Evolutionary conservation across 2,797 vertebrate genomes (phyloP), one percentile per base, ranked within the genome.

Genomic region (Takifugu ocellatus): DNA sequence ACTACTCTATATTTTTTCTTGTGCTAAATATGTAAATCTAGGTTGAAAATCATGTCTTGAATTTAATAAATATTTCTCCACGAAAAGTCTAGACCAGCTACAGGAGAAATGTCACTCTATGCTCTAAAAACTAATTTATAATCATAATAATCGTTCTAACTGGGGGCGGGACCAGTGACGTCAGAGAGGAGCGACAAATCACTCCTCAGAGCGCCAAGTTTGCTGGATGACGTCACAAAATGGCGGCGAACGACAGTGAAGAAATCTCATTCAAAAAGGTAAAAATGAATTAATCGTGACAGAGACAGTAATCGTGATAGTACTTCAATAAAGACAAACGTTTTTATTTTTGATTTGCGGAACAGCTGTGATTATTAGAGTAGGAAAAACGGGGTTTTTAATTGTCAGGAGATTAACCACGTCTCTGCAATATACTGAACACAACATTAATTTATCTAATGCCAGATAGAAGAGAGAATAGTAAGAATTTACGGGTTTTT

Each of bases 211-310:
- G 76, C 83, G 83, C 75, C 63, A 74, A 83, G 36, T n/a, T 74
- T 45, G 15, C 56, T 5, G 15, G 1, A 6, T 9, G 66, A 44
- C 8, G 9, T 54, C 24, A 50, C 10, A 74, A 80, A 78, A 48
- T 89, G 87, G 84, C 87, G 75, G 85, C 78, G 10, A 61, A 8
- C 8, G 64, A 74, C 3, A 39, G 36, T 39, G 31, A 36, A 1
- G 85, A 84, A 43, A 3, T 81, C 5, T n/a, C 6, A 0, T 91
- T 92, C 49, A 91, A 84, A 66, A 92, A 91, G 87, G 90, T 92
- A 72, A 9, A 52, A 53, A 0, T 39, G 1, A 1, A 10, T 17
- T 10, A 1, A 15, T 25, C 8, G 27, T 10, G 9, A 2, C 17
- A 31, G 0, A 1, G 6, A 2, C 42, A 43, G 8, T 12, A 5